Evolutionary conservation across 2,113 vertebrate genomes (phyloP).

Genomic region (Sula dactylatra): DNA sequence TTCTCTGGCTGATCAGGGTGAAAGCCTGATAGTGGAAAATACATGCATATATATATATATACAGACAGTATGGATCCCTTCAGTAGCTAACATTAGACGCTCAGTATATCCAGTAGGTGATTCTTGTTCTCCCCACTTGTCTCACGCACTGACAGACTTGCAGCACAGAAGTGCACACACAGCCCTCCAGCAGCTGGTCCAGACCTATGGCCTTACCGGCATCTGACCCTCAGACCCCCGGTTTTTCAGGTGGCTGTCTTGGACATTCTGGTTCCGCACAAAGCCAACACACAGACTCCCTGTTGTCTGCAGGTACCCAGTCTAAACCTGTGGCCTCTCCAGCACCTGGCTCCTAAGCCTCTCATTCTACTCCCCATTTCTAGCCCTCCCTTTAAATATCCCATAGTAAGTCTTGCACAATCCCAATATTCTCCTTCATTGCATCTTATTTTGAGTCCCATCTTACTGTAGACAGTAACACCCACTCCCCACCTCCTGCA

Average conservation of each 20-base stretch:
- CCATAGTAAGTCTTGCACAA: not conserved
- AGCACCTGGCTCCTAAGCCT: not conserved
- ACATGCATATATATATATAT: not conserved
- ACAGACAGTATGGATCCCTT: not conserved
- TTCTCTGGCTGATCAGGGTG: not conserved
- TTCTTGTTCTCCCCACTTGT: not conserved
- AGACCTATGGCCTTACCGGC: not conserved
- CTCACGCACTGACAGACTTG: not conserved
- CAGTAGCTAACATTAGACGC: not conserved
- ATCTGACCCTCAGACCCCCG: not conserved
- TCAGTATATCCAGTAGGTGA: not conserved
- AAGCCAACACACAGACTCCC: not conserved
- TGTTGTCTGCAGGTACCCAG: not conserved
- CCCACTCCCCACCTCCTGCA: not conserved
- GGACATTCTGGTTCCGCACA: not conserved
- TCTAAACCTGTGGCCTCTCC: not conserved
- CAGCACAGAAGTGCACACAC: fast-evolving
- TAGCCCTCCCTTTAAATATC: not conserved
- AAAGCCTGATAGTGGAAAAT: not conserved
- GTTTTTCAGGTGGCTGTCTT: not conserved
- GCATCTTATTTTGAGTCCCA: not conserved
- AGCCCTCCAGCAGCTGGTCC: not conserved
- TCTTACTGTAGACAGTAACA: not conserved
- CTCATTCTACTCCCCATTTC: not conserved
- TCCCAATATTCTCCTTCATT: not conserved